A percentile compares a stretch with the other conserved stretches of the same genome.
Evolutionary conservation across 2,113 vertebrate species (phyloP).

Genomic region (Scytalopus superciliaris): DNA sequence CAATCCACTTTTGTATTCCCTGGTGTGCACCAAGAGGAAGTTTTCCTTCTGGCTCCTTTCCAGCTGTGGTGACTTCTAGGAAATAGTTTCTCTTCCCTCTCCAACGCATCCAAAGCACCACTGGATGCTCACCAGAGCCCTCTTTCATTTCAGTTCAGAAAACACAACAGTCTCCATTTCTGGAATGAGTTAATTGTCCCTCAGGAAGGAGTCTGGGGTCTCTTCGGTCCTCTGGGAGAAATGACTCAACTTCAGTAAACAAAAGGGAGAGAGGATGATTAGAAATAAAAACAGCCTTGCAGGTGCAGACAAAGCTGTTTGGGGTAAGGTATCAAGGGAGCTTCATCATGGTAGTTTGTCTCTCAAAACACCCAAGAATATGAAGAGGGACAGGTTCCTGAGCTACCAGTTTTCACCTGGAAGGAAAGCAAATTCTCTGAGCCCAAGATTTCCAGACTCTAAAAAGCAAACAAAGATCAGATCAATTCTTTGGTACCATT

Average conservation of each 20-base stretch:
- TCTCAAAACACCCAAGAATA: not conserved
- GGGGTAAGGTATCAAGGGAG: not conserved
- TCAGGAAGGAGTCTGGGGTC: not conserved
- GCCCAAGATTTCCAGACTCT: not conserved
- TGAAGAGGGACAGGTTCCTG: not conserved
- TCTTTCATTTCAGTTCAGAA: not conserved
- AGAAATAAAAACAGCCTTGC: not conserved
- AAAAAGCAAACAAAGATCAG: not conserved
- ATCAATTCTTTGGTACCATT: not conserved
- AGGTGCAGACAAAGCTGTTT: not conserved
- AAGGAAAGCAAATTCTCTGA: not conserved
- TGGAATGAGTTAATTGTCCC: not conserved
- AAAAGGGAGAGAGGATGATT: not conserved
- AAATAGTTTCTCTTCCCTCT: not conserved
- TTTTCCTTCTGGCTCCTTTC: not conserved
- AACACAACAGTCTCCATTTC: not conserved
- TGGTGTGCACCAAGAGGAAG: fast-evolving
- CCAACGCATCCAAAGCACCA: not conserved
- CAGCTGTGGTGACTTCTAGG: fast-evolving
- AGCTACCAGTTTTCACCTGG: not conserved
- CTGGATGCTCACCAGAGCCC: not conserved
- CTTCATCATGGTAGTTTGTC: not conserved
- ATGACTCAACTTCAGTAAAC: not conserved
- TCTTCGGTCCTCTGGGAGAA: not conserved
- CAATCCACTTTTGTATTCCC: not conserved